phyloP scores from a whole-genome alignment of 2,888 invertebrate genomes.

The Leptopilina drosophilae region DNA sequence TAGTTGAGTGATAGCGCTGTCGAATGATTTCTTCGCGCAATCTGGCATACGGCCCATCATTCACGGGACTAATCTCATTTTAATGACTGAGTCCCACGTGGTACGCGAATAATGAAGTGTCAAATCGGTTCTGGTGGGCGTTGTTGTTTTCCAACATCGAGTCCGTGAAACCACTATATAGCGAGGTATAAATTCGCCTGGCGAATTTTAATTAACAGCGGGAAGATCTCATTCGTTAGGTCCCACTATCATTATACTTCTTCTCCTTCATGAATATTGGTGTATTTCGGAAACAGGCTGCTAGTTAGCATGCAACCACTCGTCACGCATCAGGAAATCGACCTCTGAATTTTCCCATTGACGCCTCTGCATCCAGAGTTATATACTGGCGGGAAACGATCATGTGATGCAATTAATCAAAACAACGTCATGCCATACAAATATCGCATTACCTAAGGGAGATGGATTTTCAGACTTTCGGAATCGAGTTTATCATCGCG shows the following conservation, averaged over 20 bases:
- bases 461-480: conserved; percentile 11
- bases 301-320: conserved; percentile 47
- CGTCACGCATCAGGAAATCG: conserved; percentile 35
- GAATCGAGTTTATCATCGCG: neutral
- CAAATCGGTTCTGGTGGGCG: conserved; percentile 74
- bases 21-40: conserved; percentile 50
- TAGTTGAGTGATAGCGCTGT: conserved; percentile 42
- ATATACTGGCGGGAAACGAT: conserved; percentile 1
- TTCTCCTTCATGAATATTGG: conserved; percentile 51
- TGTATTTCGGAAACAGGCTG: conserved; percentile 45
- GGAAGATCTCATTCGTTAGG: conserved; percentile 66
- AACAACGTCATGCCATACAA: neutral
- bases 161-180: conserved; percentile 52
- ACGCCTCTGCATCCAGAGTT: conserved; percentile 24
- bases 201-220: conserved; percentile 74
- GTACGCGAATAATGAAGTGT: conserved; percentile 76
- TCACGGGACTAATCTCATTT: conserved; percentile 75
- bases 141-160: conserved; percentile 60
- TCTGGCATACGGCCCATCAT: conserved; percentile 58
- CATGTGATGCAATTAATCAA: conserved; percentile 12
- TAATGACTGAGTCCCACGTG: conserved; percentile 75
- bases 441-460: neutral
- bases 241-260: conserved; percentile 66
- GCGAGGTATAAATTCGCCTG: conserved; percentile 58
- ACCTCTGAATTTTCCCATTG: conserved; percentile 38